Evolutionary conservation across 2,888 invertebrate genomes (phyloP).

Genomic region (Protonemura montana): DNA sequence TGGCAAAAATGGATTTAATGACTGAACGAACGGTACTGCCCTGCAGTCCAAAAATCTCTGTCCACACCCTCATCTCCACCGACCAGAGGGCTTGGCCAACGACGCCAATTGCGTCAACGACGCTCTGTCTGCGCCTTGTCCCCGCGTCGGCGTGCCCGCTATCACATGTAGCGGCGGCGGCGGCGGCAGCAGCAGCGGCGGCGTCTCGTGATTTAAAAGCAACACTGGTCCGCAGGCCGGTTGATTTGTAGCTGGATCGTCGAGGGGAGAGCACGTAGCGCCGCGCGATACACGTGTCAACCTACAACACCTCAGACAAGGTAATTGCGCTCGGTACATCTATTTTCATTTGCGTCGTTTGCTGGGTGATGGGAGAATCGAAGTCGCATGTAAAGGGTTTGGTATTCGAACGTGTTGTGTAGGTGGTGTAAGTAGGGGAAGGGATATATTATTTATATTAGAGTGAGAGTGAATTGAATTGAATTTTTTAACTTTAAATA

Average conservation of each 20-base stretch:
- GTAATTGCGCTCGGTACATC: not conserved
- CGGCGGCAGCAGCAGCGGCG: not conserved
- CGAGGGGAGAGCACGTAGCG: not conserved
- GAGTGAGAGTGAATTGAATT: not conserved
- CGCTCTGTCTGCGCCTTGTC: not conserved
- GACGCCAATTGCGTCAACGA: too few relatives aligned
- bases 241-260: not conserved
- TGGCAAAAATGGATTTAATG: too few relatives aligned
- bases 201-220: not conserved
- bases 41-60: too few relatives aligned
- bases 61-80: too few relatives aligned
- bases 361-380: not conserved
- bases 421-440: too few relatives aligned
- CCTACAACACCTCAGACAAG: not conserved
- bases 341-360: not conserved
- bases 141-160: not conserved
- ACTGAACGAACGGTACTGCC: too few relatives aligned
- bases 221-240: not conserved
- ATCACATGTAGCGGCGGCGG: not conserved
- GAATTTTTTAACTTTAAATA: not conserved
- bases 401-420: not conserved
- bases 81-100: too few relatives aligned
- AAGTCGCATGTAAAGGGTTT: not conserved
- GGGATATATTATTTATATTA: not conserved
- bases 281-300: not conserved